Conservation (phyloP, 53 echinoderm and acorn worm genomes). For the Astropecten irregularis region DNA sequence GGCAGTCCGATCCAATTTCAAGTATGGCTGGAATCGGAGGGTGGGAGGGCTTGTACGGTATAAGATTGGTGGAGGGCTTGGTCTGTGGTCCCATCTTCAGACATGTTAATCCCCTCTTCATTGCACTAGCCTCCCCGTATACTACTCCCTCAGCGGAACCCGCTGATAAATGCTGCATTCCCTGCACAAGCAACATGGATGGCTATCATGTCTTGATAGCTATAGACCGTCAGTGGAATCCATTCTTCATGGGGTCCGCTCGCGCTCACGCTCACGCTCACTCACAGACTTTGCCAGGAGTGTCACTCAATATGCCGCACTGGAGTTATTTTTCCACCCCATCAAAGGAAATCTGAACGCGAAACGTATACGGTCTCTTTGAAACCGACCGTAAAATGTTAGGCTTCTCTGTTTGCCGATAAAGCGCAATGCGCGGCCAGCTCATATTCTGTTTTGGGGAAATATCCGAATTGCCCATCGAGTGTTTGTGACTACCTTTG, state of each 20-base stretch:
- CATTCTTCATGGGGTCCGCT: too few relatives aligned
- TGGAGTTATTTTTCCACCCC: neutral
- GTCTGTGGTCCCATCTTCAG: constrained; percentile 3
- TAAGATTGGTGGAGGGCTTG: neutral
- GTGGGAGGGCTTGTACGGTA: too few relatives aligned
- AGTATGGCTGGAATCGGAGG: constrained; percentile 21
- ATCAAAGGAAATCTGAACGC: constrained; percentile 23
- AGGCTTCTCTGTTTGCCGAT: neutral
- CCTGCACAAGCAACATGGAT: neutral
- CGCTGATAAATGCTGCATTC: neutral
- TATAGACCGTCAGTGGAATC: too few relatives aligned
- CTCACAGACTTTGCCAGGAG: neutral
- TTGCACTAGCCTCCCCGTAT: neutral
- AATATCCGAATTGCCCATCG: too few relatives aligned
- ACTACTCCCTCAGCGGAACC: constrained; percentile 12
- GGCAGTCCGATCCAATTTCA: constrained; percentile 37
- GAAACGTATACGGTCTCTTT: constrained; percentile 1
- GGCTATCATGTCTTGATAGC: too few relatives aligned
- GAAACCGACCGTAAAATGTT: neutral
- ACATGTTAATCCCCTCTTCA: neutral
- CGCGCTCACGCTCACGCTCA: too few relatives aligned
- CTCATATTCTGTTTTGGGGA: neutral
- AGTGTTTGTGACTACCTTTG: too few relatives aligned
- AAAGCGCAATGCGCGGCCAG: neutral
- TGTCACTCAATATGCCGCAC: constrained; percentile 16